Evolutionary conservation across 2,797 vertebrate species (phyloP).

Genomic region (Smutsia gigantea): DNA sequence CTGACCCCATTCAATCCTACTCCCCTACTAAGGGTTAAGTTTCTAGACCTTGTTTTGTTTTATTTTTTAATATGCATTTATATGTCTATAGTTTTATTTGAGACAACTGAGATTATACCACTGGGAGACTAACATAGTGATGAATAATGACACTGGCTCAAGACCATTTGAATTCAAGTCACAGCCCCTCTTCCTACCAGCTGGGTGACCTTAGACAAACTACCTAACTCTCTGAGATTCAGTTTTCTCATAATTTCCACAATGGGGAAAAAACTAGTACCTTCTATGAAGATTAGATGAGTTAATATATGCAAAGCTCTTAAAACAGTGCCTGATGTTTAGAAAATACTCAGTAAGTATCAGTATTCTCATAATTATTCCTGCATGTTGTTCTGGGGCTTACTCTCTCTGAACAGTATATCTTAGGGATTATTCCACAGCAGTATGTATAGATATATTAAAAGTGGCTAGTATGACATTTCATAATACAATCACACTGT

Average conservation of each 20-base stretch:
- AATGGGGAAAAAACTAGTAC: background rate
- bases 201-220: background rate
- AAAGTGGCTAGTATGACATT: background rate
- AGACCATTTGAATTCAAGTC: background rate
- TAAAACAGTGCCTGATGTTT: background rate
- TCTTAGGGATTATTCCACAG: background rate
- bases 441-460: background rate
- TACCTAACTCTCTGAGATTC: background rate
- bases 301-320: slow-evolving; percentile 11
- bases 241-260: slow-evolving; percentile 27
- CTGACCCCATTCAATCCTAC: background rate
- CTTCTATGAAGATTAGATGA: background rate
- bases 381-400: background rate
- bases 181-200: background rate
- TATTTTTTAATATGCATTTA: background rate
- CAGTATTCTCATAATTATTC: slow-evolving; percentile 16
- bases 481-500: background rate
- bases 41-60: background rate
- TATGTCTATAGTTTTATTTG: background rate
- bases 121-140: background rate
- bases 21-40: background rate
- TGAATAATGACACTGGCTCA: background rate
- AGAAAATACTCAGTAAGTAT: slow-evolving; percentile 7
- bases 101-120: background rate
- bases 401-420: background rate